Base-by-base conservation (phyloP, 2,888 invertebrate genomes). In the Lasioglossum malachurum region DNA sequence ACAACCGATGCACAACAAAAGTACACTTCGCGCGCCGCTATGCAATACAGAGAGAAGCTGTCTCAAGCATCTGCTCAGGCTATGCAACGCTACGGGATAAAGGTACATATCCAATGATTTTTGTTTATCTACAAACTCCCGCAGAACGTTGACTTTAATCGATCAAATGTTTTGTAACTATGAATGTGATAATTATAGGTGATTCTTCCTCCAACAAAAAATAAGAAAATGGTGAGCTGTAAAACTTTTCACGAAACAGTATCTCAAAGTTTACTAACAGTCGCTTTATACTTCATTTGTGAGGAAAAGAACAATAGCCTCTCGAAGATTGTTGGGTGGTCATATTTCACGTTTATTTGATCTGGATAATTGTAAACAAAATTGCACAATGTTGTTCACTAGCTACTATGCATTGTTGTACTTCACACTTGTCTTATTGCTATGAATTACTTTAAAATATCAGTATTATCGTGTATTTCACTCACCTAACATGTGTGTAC, bases 1-100 rank as follows among this genome's bases (percentile, higher is more conserved):
- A 98, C 98, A 60, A 97, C 97, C 75, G 99, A 99, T 96, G 98
- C 99, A 31, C 98, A 99, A 92, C 98, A 99, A 95, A 99, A 99
- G 95, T 99, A 99, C 96, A 98, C 98, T 94, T 99, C 99, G 3
- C 96, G 99, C 83, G 98, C 99, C 75, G 99, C 99, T 1, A 97
- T 98, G 94, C 96, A 99, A 93, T 99, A 99, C 95, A 97, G 97
- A 92, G 99, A 99, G 93, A 99, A 99, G 95, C 96, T 99, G 86
- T 96, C 97, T 88, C 96, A 97, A 80, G 95, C 97, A 92, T 98
- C 99, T n/a, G 96, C 97, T 89, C 98, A 98, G 94, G 98, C 99
- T 23, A 98, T 99, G 97, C 97, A 97, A 95, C 96, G 97, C 57
- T 97, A 98, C 95, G 98, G 98, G 81, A 98, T 97, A 71, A 97